Evolutionary conservation across 2,888 invertebrate genomes (phyloP), one percentile per base, ranked within the genome.

Genomic region (Lomographa bimaculata): DNA sequence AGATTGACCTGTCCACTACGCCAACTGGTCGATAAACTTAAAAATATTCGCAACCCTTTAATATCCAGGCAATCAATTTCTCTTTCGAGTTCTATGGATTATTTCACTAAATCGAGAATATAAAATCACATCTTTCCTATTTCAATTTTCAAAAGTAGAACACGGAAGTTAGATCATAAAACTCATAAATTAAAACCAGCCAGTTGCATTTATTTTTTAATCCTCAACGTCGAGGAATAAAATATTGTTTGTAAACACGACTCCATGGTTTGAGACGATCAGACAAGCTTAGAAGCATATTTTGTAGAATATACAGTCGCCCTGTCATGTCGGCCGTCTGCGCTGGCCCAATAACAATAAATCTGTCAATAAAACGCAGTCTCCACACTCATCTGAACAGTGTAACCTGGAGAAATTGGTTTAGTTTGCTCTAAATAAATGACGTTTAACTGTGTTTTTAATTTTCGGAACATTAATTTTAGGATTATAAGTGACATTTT

Each of bases 291-390:
- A 20, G 20, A 29, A 8, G 7, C 30, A 65, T 65, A 65, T 65
- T 66, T 71, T 48, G 60, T 63, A 64, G 58, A 56, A 56, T 20
- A 18, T 36, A 49, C 53, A 51, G 47, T 38, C 25, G 17, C 24
- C 10, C 37, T 41, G 44, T 44, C 46, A 35, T 38, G 46, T 48
- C 33, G 23, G 14, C 19, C 30, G 21, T 25, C 25, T 32, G 23
- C 18, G 28, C 27, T 24, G 27, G 25, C 12, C 50, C 61, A 62
- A 67, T 71, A 62, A 64, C 60, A 52, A 61, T 73, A 76, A 75
- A 74, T 71, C 64, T 64, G 63, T 70, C 71, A 68, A 66, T 70
- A 45, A 50, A 46, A 16, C 12, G 43, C 43, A 49, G 14, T 32
- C 19, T 27, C 29, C 36, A 7, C 3, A 12, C 24, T 6, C 1